A percentile compares a stretch with the other conserved stretches of the same genome.
Conservation (phyloP, 2,113 vertebrate genomes). For the Chloebia gouldiae region DNA sequence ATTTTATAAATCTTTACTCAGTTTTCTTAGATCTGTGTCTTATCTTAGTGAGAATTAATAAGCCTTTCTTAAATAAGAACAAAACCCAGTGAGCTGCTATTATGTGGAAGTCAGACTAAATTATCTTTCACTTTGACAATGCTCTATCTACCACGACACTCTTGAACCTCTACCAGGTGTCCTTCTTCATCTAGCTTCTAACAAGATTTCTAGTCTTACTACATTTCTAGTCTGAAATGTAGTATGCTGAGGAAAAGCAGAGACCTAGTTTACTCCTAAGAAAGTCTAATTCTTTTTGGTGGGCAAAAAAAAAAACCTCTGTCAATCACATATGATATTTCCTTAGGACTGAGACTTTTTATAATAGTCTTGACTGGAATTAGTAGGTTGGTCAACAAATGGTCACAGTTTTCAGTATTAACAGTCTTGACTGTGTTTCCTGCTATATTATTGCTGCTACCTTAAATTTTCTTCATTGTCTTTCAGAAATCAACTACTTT, state of each 20-base stretch:
- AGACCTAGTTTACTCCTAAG: not conserved
- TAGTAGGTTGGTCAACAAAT: not conserved
- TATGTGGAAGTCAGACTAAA: conserved; percentile 17
- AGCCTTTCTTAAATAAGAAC: conserved; percentile 3
- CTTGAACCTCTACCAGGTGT: not conserved
- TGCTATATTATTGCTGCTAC: not conserved
- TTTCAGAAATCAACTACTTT: not conserved
- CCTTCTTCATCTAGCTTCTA: conserved; percentile 13
- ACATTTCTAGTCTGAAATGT: conserved; percentile 38
- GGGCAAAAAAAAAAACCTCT: not conserved
- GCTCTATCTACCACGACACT: not conserved
- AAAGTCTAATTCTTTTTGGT: not conserved
- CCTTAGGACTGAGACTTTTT: not conserved
- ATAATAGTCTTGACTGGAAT: not conserved
- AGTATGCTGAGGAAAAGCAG: not conserved
- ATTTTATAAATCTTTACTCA: not conserved
- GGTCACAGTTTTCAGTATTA: not conserved
- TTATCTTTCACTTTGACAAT: conserved; percentile 28
- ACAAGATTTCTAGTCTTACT: no score
- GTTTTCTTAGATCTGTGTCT: not conserved
- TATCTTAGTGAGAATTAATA: conserved; percentile 14
- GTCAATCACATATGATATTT: not conserved
- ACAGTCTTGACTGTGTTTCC: not conserved
- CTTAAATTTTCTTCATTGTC: not conserved
- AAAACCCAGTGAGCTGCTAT: not conserved